These are phyloP conservation scores for Sthenelais limicola DNA, from an alignment of 2,888 invertebrate genomes.

Conservation along the genomic window DNA sequence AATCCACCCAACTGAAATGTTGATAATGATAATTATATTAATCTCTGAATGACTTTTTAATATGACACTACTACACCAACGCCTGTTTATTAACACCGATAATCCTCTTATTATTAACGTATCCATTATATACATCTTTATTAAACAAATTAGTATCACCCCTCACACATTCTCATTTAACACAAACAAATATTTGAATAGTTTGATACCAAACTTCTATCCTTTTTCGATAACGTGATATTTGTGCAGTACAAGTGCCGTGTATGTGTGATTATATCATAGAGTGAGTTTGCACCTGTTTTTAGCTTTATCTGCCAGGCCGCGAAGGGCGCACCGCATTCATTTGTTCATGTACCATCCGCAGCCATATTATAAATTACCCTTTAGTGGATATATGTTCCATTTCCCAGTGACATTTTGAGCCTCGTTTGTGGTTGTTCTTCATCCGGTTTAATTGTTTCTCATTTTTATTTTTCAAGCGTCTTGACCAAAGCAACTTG, in stretches of 20 bases:
- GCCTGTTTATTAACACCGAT: too few species aligned
- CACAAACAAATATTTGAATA: too few species aligned
- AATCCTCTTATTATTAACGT: too few species aligned
- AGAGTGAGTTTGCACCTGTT: conserved; percentile 15
- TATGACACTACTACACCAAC: too few species aligned
- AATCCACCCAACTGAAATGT: too few species aligned
- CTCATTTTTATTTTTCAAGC: background rate
- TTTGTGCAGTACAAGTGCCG: conserved; percentile 22
- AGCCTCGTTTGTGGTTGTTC: conserved; percentile 24
- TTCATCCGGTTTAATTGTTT: background rate
- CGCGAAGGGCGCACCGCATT: conserved; percentile 10
- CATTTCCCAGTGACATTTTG: conserved; percentile 28
- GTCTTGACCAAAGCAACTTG: background rate
- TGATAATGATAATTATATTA: background rate
- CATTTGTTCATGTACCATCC: conserved; percentile 16
- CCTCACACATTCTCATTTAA: too few species aligned
- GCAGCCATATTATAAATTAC: conserved; percentile 19
- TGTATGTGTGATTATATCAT: conserved; percentile 2
- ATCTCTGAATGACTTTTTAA: too few species aligned
- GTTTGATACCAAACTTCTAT: conserved; percentile 2
- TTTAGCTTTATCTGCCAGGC: conserved; percentile 29
- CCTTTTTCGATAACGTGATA: conserved; percentile 32
- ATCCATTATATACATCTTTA: too few species aligned
- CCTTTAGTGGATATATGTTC: conserved; percentile 27
- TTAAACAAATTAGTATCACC: too few species aligned